Evolutionary conservation across 2,797 vertebrate species (phyloP), one percentile per base, ranked within the genome.

Genomic region (Cyclopterus lumpus): DNA sequence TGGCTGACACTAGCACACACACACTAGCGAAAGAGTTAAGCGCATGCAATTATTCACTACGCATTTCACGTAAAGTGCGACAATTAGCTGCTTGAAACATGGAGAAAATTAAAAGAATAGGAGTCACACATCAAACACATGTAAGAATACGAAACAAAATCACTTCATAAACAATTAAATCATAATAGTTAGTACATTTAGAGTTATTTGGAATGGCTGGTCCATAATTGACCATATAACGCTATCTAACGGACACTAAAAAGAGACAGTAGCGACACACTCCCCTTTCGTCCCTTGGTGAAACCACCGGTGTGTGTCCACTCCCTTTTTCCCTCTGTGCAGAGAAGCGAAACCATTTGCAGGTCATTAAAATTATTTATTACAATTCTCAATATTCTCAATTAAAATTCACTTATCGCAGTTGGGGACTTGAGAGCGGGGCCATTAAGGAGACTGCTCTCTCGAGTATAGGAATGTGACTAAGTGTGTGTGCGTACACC

Each of bases 331-430:
- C 55, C 61, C 72, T 67, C 67, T 73, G 53, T 30, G 8, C 8
- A 16, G 67, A 75, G 76, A 79, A 73, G 79, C 32, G 57, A 62
- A 88, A 71, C 74, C 75, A 81, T 91, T 88, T 80, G 77, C 81
- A 63, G 88, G 76, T 72, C 84, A 90, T 92, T 90, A 90, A 88
- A 91, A 91, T 88, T 86, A 93, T 88, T 90, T 90, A 93, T 92
- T 90, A 85, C 89, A 87, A 90, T 88, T 91, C 88, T 88, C 88
- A 83, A 90, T 89, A 90, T 91, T 91, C 75, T 84, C 80, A 90
- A 93, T 92, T 93, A 92, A 93, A 91, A 90, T 89, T 87, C 86
- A 93, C 90, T 93, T 91, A 92, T 92, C 79, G 30, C 82, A 80
- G 80, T 74, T 71, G 82, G 86, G 79, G 82, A 90, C 80, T 89